Evolutionary conservation across 2,797 vertebrate genomes (phyloP), one percentile per base, ranked within the genome.

Genomic region (Cyprinodon diabolis): DNA sequence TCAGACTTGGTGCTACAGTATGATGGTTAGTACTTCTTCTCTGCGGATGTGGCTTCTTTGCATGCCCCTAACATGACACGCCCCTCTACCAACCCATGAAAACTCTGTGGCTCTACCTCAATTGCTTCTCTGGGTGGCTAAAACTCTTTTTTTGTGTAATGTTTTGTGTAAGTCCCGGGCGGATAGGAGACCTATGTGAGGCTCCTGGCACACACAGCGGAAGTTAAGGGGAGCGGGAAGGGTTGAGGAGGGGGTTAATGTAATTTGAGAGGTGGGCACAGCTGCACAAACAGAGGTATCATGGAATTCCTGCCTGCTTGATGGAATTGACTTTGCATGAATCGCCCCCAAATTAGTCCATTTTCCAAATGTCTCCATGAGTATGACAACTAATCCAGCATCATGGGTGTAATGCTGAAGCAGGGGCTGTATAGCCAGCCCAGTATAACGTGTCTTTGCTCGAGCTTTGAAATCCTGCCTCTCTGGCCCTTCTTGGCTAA

Each of bases 221-320:
- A 71, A 91, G 91, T 92, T 93, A 92, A 75, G 76, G 86, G 86
- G 86, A 76, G 11, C 25, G 4, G 92, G 89, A 58, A 77, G 92
- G 91, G 95, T 95, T 95, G 92, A 92, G 94, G 84, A 91, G 93
- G 92, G 90, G 90, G 88, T 82, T 92, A 91, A 91, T 93, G 96
- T 96, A 98, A 98, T 97, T 96, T 96, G 96, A 97, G 97, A 94
- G 84, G 93, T 87, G 93, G 94, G 94, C 96, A 96, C 97, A 99
- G 97, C 97, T 98, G 97, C 96, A 95, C 94, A 97, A 98, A 98
- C 96, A 98, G 92, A 92, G 92, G 94, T 95, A 96, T 93, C 90
- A 86, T 96, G 95, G 95, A 96, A 96, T 95, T 96, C 96, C 94
- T 95, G 95, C 93, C 94, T 93, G 94, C 95, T 95, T 95, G 95